These are phyloP conservation scores for Calidris pugnax DNA, from an alignment of 2,113 vertebrate genomes.

Conservation along the genomic window DNA sequence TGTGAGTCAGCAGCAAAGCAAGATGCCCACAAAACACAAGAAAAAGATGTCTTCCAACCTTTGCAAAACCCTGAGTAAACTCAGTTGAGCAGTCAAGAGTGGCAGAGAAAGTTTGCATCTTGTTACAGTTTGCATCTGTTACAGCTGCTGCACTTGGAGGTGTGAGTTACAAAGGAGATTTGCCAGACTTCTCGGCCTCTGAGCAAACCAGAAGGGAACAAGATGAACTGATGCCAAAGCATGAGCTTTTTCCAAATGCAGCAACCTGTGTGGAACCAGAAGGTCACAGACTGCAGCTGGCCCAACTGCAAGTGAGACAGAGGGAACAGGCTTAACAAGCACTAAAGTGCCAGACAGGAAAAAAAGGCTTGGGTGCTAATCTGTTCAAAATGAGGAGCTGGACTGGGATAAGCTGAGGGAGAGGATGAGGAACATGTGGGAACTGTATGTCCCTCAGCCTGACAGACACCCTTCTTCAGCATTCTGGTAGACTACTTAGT, in stretches of 20 bases:
- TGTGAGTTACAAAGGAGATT: constrained; percentile 22
- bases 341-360: constrained; percentile 47
- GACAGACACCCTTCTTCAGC: not conserved
- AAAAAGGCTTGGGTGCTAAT: constrained; percentile 27
- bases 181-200: constrained; percentile 29
- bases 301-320: constrained; percentile 8
- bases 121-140: constrained; percentile 30
- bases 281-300: constrained; percentile 60
- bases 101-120: not conserved
- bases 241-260: constrained; percentile 33
- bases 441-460: not conserved
- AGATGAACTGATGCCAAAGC: constrained; percentile 37
- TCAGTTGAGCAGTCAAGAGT: not conserved
- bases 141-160: constrained; percentile 36
- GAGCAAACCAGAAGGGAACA: constrained; percentile 43
- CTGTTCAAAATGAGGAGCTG: constrained; percentile 24
- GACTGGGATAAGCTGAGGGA: not conserved
- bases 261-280: constrained; percentile 58
- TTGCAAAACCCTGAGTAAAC: not conserved
- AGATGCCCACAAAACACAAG: not conserved
- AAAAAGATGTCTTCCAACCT: not conserved
- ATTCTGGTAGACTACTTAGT: constrained; percentile 2
- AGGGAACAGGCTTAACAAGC: not conserved
- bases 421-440: constrained; percentile 4
- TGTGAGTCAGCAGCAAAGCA: not conserved